Conservation (phyloP, 2,113 vertebrate species). For the Cyprinus carpio region DNA sequence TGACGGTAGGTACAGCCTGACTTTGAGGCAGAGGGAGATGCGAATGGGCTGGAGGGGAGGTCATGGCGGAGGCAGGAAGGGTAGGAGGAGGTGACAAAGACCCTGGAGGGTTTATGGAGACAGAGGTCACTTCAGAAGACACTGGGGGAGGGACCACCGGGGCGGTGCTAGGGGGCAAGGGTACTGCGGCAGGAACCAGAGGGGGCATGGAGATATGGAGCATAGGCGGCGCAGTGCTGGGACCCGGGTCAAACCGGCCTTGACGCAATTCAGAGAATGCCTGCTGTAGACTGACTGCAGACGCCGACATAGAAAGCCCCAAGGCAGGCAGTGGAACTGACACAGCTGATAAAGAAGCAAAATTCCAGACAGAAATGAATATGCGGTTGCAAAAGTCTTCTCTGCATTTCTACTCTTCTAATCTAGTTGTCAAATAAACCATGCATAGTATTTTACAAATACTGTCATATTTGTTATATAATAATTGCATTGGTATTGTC, state of each 20-base stretch:
- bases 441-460: neutral
- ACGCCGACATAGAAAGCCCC: constrained; percentile 91
- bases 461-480: too few species aligned
- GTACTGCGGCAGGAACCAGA: constrained; percentile 62
- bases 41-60: constrained; percentile 56
- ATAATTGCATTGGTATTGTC: too few species aligned
- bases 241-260: constrained; percentile 81
- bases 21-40: constrained; percentile 69
- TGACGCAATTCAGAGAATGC: constrained; percentile 89
- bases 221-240: constrained; percentile 90
- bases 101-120: constrained; percentile 54
- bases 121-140: constrained; percentile 48
- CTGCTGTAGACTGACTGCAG: constrained; percentile 87
- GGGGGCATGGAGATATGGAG: constrained; percentile 79
- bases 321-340: constrained; percentile 73
- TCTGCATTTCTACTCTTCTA: neutral
- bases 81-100: constrained; percentile 69
- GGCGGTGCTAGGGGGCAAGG: constrained; percentile 20
- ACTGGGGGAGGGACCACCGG: constrained; percentile 47
- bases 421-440: neutral
- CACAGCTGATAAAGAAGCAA: constrained; percentile 63
- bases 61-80: constrained; percentile 30
- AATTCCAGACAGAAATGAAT: constrained; percentile 6
- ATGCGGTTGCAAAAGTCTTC: neutral
- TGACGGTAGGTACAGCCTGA: constrained; percentile 64